Evolutionary conservation across 37 sponge, comb jelly and placozoan genomes (phyloP).

Genomic region (Hexactinellida sp.): DNA sequence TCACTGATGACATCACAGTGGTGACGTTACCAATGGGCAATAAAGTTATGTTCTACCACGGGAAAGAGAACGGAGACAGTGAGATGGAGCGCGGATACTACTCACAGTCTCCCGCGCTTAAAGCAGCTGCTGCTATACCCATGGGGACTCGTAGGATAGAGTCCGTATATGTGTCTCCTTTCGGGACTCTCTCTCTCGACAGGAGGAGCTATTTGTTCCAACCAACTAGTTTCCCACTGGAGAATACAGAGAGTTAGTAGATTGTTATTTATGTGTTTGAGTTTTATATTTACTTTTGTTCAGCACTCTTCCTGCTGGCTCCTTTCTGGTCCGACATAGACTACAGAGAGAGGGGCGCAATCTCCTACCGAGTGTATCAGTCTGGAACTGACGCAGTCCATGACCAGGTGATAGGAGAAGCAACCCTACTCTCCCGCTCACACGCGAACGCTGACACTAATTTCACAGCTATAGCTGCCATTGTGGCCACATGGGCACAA

Average conservation of each 20-base stretch:
- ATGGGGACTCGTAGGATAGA: neutral
- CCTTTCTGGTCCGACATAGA: constrained; percentile 59
- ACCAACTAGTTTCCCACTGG: too few species aligned
- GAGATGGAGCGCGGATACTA: neutral
- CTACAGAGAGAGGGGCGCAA: constrained; percentile 18
- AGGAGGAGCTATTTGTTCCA: constrained; percentile 17
- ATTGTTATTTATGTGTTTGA: too few species aligned
- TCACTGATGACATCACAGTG: neutral
- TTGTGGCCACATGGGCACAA: constrained; percentile 20
- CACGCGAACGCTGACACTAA: neutral
- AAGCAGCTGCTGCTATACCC: neutral
- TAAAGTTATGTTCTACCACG: neutral
- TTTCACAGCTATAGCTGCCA: neutral
- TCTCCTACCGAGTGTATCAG: constrained; percentile 29
- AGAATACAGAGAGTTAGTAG: too few species aligned
- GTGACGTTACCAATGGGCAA: neutral
- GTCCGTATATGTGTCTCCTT: neutral
- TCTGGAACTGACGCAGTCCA: neutral
- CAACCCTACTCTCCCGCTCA: neutral
- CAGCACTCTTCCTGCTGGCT: constrained; percentile 24
- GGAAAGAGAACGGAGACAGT: constrained; percentile 2
- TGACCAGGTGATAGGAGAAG: neutral
- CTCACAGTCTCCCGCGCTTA: neutral
- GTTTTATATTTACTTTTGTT: too few species aligned
- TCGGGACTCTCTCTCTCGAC: neutral